A percentile compares a stretch with the other conserved stretches of the same genome.
These are phyloP conservation scores for Drosophila eohydei DNA, from an alignment of 2,888 invertebrate genomes.

Conservation along the genomic window DNA sequence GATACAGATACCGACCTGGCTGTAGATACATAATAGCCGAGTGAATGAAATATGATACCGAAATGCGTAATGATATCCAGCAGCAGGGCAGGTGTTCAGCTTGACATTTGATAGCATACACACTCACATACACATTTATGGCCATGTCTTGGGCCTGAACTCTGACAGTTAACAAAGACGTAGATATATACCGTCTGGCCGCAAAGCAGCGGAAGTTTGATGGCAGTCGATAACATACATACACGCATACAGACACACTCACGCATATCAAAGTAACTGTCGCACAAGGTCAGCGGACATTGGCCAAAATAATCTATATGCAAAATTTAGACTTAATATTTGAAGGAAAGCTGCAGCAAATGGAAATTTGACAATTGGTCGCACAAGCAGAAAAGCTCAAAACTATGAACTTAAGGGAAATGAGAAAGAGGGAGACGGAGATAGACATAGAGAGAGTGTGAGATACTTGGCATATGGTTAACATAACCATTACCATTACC, in stretches of 20 bases:
- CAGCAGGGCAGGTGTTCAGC: constrained; percentile 46
- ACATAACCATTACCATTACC: constrained; percentile 18
- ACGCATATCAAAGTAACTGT: constrained; percentile 1
- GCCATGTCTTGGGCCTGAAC: constrained; percentile 36
- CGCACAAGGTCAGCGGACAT: constrained; percentile 58
- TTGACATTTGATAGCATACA: constrained; percentile 53
- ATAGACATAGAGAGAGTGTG: not conserved
- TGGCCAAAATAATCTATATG: constrained; percentile 37
- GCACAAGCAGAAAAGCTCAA: constrained; percentile 22
- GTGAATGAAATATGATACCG: constrained; percentile 55
- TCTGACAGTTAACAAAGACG: constrained; percentile 38
- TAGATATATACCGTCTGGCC: constrained; percentile 15
- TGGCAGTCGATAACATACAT: constrained; percentile 65
- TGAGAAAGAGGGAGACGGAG: not conserved
- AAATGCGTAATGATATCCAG: constrained; percentile 43
- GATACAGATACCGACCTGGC: constrained; percentile 9
- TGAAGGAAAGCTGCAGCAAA: constrained; percentile 52
- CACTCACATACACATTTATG: constrained; percentile 5
- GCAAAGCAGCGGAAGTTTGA: constrained; percentile 65
- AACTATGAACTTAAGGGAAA: not conserved
- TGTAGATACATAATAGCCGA: constrained; percentile 20
- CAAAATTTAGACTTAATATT: constrained; percentile 48
- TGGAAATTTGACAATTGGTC: constrained; percentile 66
- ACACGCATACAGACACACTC: not conserved
- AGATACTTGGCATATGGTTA: constrained; percentile 5